These are phyloP conservation scores for Oreochromis niloticus DNA, from an alignment of 2,113 vertebrate species.

Conservation along the genomic window DNA sequence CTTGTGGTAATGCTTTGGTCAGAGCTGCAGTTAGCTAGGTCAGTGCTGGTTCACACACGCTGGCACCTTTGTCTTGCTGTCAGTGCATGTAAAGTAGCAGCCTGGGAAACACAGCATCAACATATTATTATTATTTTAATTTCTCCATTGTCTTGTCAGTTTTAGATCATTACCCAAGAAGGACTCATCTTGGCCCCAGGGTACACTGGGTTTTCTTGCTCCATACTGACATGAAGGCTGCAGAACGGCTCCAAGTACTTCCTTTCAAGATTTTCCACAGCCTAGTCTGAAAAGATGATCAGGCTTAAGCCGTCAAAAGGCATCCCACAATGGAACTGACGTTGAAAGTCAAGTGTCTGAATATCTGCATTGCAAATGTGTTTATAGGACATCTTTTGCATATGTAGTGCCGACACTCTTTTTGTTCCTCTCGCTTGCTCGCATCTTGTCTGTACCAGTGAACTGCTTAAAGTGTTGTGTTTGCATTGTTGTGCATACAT, in stretches of 20 bases:
- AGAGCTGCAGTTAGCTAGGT: background rate
- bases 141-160: background rate
- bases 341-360: background rate
- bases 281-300: background rate
- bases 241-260: background rate
- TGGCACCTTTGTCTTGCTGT: background rate
- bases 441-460: background rate
- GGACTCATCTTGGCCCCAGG: background rate
- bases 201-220: background rate
- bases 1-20: slow-evolving; percentile 2
- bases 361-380: background rate
- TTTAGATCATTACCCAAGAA: background rate
- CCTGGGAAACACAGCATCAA: background rate
- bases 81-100: background rate
- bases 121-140: background rate
- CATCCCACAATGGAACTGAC: background rate
- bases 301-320: background rate
- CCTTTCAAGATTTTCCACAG: background rate
- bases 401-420: background rate
- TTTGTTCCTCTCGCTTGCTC: background rate
- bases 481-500: background rate
- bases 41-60: background rate
- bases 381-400: background rate
- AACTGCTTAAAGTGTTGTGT: background rate
- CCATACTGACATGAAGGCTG: background rate